phyloP scores from a whole-genome alignment of 2,797 vertebrate species.

The Uromys caudimaculatus region DNA sequence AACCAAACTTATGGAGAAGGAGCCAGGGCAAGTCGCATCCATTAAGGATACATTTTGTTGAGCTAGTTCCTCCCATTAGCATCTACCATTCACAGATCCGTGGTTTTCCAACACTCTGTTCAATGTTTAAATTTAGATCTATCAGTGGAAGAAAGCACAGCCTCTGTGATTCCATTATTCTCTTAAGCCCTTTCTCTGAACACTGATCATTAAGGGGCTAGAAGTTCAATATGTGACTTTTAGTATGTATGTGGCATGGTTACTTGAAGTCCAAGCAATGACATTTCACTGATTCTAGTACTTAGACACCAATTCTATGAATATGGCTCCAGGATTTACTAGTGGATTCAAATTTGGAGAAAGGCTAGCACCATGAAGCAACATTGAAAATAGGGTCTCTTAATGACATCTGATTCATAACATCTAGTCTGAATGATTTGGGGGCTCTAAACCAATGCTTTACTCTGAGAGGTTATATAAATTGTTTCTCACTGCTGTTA shows the following conservation, averaged over 20 bases:
- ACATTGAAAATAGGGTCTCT: background rate
- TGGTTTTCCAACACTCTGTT: background rate
- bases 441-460: background rate
- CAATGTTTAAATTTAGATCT: background rate
- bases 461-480: background rate
- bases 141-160: background rate
- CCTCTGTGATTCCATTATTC: background rate
- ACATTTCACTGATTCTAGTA: background rate
- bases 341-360: background rate
- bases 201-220: background rate
- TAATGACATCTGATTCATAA: background rate
- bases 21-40: background rate
- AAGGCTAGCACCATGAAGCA: background rate
- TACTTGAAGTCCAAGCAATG: background rate
- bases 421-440: background rate
- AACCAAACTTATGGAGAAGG: background rate
- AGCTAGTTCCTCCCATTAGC: background rate
- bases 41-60: background rate
- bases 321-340: background rate
- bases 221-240: background rate
- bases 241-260: background rate
- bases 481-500: background rate
- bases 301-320: background rate
- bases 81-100: background rate
- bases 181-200: background rate